Conservation (phyloP, 2,113 vertebrate genomes). For the Dasyurus viverrinus region DNA sequence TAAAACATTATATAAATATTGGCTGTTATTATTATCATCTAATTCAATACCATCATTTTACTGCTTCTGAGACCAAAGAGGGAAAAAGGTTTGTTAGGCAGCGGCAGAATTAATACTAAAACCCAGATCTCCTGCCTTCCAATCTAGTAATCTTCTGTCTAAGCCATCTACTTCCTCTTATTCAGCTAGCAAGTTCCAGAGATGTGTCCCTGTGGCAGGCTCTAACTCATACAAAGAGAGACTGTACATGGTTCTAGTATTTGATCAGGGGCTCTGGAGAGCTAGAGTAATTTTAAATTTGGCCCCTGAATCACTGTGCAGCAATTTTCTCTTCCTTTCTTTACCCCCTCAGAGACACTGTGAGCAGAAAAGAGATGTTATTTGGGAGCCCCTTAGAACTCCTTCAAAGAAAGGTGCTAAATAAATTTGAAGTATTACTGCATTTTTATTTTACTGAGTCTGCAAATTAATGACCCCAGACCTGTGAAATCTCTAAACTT, state of each 20-base stretch:
- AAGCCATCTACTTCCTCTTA: not conserved
- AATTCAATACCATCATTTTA: not conserved
- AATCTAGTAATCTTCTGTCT: not conserved
- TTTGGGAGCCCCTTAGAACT: not conserved
- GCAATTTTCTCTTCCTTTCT: slow-evolving; percentile 1
- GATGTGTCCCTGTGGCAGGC: not conserved
- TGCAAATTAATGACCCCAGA: slow-evolving; percentile 7
- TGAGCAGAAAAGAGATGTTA: not conserved
- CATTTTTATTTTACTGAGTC: not conserved
- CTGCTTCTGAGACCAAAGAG: not conserved
- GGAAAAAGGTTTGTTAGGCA: not conserved
- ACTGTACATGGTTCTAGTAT: not conserved
- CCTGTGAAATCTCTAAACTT: slow-evolving; percentile 3
- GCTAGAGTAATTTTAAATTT: not conserved
- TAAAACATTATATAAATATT: not conserved
- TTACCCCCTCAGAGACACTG: not conserved
- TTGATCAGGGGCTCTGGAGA: not conserved
- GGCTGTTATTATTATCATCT: not conserved
- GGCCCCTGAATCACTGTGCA: not conserved
- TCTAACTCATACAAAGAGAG: not conserved
- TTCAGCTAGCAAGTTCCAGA: not conserved
- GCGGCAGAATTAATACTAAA: not conserved
- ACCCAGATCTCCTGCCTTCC: not conserved
- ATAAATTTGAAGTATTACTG: slow-evolving; percentile 1
- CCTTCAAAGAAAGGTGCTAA: not conserved